Evolutionary conservation across 2,797 vertebrate species (phyloP).

Genomic region (Holocentrus rufus): DNA sequence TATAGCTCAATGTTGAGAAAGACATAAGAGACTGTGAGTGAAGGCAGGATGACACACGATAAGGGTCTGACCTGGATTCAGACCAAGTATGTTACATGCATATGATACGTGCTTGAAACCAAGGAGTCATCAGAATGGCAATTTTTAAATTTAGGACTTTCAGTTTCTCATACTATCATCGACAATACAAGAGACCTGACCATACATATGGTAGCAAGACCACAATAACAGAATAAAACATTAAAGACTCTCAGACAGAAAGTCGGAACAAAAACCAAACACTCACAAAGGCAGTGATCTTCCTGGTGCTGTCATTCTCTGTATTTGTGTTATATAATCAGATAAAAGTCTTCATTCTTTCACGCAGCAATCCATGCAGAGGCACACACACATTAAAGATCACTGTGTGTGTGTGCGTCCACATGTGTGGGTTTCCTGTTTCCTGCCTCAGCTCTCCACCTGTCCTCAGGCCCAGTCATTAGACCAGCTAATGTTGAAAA

Average conservation of each 20-base stretch:
- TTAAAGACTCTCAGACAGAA: conserved; percentile 9
- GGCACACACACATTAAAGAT: conserved; percentile 16
- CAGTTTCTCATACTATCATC: not conserved
- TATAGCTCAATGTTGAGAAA: too few species aligned
- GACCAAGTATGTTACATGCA: too few species aligned
- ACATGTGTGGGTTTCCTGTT: conserved; percentile 61
- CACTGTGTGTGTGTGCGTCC: not conserved
- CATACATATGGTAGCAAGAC: conserved; percentile 5
- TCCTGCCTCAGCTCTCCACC: conserved; percentile 51
- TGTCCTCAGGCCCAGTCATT: conserved; percentile 5
- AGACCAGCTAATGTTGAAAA: conserved; percentile 5
- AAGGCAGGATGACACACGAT: too few species aligned
- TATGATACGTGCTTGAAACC: too few species aligned
- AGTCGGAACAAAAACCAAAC: not conserved
- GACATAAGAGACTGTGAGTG: too few species aligned
- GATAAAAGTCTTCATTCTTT: not conserved
- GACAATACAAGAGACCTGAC: not conserved
- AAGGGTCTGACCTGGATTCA: too few species aligned
- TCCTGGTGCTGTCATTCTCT: conserved; percentile 19
- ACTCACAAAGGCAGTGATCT: too few species aligned
- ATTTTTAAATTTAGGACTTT: conserved; percentile 29
- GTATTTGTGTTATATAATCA: conserved; percentile 12
- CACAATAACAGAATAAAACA: conserved; percentile 33
- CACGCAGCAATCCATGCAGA: conserved; percentile 1
- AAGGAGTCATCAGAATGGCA: too few species aligned